Evolutionary conservation across 2,113 vertebrate genomes (phyloP).

Genomic region (Okapia johnstoni): DNA sequence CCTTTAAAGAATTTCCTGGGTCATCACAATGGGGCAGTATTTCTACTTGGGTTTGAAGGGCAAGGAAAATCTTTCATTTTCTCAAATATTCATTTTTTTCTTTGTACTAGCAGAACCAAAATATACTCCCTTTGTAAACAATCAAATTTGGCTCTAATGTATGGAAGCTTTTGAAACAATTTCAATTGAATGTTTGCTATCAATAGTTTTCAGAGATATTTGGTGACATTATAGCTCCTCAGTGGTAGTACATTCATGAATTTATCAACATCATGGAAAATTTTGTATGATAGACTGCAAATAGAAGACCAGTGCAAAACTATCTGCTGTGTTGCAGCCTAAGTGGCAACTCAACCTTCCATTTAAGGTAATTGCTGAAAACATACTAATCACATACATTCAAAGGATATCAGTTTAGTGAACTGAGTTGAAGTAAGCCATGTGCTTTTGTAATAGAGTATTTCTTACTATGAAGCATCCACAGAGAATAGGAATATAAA

Average conservation of each 20-base stretch:
- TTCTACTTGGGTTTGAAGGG: background rate
- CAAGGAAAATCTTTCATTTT: background rate
- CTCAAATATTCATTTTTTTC: background rate
- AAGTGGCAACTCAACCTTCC: background rate
- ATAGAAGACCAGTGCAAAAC: background rate
- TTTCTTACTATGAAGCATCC: background rate
- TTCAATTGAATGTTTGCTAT: background rate
- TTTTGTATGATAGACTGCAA: background rate
- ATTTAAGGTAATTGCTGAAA: conserved; percentile 8
- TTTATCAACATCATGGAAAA: background rate
- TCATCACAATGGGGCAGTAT: background rate
- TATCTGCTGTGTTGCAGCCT: background rate
- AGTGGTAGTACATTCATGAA: background rate
- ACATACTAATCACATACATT: background rate
- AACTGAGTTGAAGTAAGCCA: background rate
- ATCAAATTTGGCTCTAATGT: background rate
- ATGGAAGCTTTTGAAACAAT: background rate
- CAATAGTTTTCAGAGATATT: background rate
- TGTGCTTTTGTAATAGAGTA: background rate
- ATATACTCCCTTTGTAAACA: background rate
- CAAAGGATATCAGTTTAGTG: background rate
- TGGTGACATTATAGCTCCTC: background rate
- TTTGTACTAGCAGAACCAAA: background rate
- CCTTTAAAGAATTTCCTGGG: conserved; percentile 19
- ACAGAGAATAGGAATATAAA: background rate